Base-by-base conservation (phyloP, 2,113 vertebrate species). In the Zosterops japonicus region DNA sequence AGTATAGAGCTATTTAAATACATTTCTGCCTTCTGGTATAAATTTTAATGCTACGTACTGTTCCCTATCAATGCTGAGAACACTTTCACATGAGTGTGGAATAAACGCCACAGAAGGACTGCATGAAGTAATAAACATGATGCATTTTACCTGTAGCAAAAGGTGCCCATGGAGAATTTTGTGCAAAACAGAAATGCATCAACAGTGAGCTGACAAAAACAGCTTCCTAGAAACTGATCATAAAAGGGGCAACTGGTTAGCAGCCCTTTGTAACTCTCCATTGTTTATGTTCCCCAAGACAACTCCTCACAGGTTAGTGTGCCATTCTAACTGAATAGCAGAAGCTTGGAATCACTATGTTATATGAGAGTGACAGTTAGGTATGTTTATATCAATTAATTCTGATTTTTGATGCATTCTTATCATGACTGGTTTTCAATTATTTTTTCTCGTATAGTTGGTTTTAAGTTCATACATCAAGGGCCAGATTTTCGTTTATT, bases 201-300 rank as follows among this genome's bases (percentile, higher is more conserved):
- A 93, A 55, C 31, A 36, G 42, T 74, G 79, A 93, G 49, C 50
- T 91, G 88, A 81, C 52, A 87, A 92, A 81, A 80, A 87, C 27
- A 71, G 60, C 67, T 89, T 95, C 74, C 31, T 50, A 83, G 83
- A 72, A 96, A 85, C 29, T 24, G 39, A 35, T 89, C 71, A 28
- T 72, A 90, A 96, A 94, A 83, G 55, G 78, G 59, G 20, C 87
- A 82, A 95, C 36, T 56, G 49, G 59, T 94, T 80, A 87, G 68
- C 20, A 81, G 70, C 50, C 63, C 65, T 94, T 93, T 78, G 78
- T 57, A 83, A 47, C 49, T 74, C 22, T 70, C 50, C 1, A 2
- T 39, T 83, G 13, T 80, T 96, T 96, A 83, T 87, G 55, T 76
- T 77, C 44, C 83, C 75, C 46, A 74, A 83, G 89, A 94, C 55